These are phyloP conservation scores for Sinodicranocentrus sp. DNA, from an alignment of 2,888 invertebrate species.

Conservation along the genomic window DNA sequence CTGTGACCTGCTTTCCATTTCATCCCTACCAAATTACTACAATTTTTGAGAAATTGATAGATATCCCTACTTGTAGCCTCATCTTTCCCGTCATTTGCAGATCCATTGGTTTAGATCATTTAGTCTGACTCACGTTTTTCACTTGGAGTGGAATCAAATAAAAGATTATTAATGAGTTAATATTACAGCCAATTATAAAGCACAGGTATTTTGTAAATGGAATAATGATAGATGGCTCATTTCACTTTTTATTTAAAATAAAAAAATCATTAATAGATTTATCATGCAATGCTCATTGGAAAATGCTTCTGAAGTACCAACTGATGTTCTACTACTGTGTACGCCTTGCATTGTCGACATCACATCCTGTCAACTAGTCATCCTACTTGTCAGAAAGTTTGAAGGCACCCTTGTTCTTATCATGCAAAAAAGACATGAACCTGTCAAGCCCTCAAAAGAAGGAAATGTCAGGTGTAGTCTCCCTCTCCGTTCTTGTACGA, in stretches of 20 bases:
- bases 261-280: conserved; percentile 14
- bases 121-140: no score
- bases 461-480: conserved; percentile 32
- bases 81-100: no score
- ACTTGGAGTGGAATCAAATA: no score
- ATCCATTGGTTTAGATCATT: no score
- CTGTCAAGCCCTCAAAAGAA: conserved; percentile 26
- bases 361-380: conserved; percentile 38
- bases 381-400: not conserved
- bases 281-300: not conserved
- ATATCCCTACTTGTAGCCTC: no score
- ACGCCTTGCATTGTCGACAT: conserved; percentile 9
- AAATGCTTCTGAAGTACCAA: conserved; percentile 38
- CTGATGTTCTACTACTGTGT: conserved; percentile 2
- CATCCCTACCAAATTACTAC: not conserved
- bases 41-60: no score
- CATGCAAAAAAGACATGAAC: conserved; percentile 21
- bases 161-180: no score
- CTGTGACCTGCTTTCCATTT: not conserved
- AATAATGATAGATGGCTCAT: no score
- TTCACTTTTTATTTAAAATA: no score
- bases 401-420: conserved; percentile 15
- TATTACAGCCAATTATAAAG: not conserved
- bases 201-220: no score
- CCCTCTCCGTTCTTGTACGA: not conserved